Percentiles rank a stretch among this genome's conserved stretches.
Evolutionary conservation across 2,888 invertebrate genomes (phyloP).

Genomic region (Hartigia nigra): DNA sequence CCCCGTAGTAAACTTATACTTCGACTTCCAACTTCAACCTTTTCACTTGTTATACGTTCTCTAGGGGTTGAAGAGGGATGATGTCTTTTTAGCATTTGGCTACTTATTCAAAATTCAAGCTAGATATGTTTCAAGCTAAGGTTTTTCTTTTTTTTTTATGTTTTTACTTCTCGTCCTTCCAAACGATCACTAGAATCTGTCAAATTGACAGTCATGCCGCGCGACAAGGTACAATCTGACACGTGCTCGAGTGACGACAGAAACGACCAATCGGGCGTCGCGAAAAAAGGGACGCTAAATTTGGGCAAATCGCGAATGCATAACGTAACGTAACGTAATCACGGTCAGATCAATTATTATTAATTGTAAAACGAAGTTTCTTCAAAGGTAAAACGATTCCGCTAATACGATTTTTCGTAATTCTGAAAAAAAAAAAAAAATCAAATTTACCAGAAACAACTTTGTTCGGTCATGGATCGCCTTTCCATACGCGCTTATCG

Average conservation of each 20-base stretch:
- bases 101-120: not conserved
- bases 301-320: too few species aligned
- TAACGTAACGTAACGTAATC: too few species aligned
- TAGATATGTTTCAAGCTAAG: not conserved
- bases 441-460: not conserved
- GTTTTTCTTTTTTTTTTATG: too few species aligned
- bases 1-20: not conserved
- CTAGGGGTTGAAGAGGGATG: not conserved
- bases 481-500: constrained; percentile 5
- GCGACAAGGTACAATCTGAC: too few species aligned
- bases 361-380: not conserved
- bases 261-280: not conserved
- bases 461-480: not conserved
- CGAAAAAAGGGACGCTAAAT: not conserved
- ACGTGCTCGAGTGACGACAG: not conserved
- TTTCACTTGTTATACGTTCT: not conserved
- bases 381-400: too few species aligned
- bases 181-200: too few species aligned
- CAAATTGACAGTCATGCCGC: too few species aligned
- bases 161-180: too few species aligned
- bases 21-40: not conserved
- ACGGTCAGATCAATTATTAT: not conserved
- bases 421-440: not conserved
- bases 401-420: not conserved
- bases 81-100: not conserved